phyloP scores from a whole-genome alignment of 1,140 invertebrate genomes.

The Drosophila repletoides region DNA sequence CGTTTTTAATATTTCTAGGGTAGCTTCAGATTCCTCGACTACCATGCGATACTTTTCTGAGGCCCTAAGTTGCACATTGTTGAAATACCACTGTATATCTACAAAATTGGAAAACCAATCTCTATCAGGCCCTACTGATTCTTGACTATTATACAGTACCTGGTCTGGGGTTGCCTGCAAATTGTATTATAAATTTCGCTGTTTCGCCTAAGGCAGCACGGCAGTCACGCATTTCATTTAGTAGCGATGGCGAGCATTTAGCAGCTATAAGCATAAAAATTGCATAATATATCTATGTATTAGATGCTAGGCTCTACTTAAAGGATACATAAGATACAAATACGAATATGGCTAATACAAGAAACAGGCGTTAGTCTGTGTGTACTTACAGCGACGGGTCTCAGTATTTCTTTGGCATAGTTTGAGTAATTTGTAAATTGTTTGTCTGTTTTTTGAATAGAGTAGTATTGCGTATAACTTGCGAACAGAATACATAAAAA shows the following conservation, averaged over 20 bases:
- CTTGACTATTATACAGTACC: constrained; percentile 84
- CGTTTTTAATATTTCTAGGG: constrained; percentile 87
- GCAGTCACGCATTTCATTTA: constrained; percentile 90
- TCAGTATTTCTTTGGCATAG: neutral
- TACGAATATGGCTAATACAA: too few relatives aligned
- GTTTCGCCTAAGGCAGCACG: constrained; percentile 89
- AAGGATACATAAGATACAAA: neutral
- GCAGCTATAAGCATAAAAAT: constrained; percentile 85
- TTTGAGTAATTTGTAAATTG: constrained; percentile 33
- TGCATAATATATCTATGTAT: constrained; percentile 55
- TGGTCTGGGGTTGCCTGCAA: constrained; percentile 92
- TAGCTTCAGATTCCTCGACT: constrained; percentile 88
- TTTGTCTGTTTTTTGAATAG: constrained; percentile 48
- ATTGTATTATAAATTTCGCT: constrained; percentile 89
- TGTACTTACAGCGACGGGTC: constrained; percentile 50
- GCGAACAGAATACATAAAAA: neutral
- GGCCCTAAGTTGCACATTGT: constrained; percentile 90
- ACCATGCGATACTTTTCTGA: constrained; percentile 88
- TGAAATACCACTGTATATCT: constrained; percentile 95
- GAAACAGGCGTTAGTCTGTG: neutral
- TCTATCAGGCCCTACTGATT: constrained; percentile 18
- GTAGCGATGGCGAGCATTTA: constrained; percentile 90
- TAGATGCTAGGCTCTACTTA: constrained; percentile 33
- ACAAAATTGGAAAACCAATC: constrained; percentile 73
- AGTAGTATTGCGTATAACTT: constrained; percentile 9